phyloP scores from a whole-genome alignment of 2,113 vertebrate genomes.

The Calyptomena viridis region DNA sequence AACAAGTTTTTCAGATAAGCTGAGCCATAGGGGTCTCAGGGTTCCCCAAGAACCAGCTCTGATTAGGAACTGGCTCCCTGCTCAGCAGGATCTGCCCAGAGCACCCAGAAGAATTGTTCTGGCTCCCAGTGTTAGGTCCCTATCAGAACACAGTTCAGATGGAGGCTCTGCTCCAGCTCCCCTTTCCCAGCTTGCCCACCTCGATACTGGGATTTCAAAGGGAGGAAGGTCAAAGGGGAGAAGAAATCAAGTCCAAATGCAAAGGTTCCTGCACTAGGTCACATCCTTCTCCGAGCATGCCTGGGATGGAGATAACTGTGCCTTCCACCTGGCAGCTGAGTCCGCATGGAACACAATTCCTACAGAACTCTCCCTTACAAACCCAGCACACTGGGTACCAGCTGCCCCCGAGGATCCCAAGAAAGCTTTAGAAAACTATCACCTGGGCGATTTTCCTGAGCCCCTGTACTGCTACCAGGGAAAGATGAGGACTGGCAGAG shows the following conservation, averaged over 20 bases:
- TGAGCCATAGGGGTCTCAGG: neutral
- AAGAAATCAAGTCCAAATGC: too few relatives aligned
- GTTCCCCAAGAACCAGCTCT: accelerated
- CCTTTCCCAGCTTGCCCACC: neutral
- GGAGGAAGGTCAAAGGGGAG: neutral
- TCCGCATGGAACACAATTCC: neutral
- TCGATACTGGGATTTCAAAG: accelerated
- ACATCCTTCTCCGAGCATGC: accelerated
- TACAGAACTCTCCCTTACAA: neutral
- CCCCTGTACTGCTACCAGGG: neutral
- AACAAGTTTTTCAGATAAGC: neutral
- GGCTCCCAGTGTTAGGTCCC: neutral
- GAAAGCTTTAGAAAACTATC: neutral
- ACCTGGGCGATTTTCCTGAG: neutral
- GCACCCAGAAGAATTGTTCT: neutral
- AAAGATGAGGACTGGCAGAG: neutral
- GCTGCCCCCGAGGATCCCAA: neutral
- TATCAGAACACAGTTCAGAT: accelerated
- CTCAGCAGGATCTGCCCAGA: neutral
- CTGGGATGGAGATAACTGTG: neutral
- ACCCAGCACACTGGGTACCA: accelerated
- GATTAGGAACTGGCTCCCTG: neutral
- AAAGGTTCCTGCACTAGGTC: neutral
- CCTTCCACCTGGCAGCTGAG: neutral
- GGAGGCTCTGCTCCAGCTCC: neutral